Evolutionary conservation across 2,113 vertebrate species (phyloP).

Genomic region (Takifugu flavidus): DNA sequence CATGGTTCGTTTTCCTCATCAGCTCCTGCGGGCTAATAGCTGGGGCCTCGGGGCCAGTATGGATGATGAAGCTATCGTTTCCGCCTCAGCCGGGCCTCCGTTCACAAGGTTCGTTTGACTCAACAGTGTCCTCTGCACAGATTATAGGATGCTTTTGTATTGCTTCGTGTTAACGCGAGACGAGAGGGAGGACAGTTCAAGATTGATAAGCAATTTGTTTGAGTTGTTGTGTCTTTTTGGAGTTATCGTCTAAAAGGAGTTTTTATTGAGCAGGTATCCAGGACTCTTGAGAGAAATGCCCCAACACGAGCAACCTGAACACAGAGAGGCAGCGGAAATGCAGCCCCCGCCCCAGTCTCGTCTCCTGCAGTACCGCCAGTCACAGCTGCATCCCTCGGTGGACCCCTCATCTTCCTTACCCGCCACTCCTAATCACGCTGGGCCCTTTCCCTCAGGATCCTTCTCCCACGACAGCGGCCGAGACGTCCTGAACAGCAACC

Average conservation of each 20-base stretch:
- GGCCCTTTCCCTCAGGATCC: conserved; percentile 69
- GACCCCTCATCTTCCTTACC: conserved; percentile 79
- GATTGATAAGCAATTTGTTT: not conserved
- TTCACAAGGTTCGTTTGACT: conserved; percentile 80
- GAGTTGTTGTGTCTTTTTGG: not conserved
- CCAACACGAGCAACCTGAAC: conserved; percentile 83
- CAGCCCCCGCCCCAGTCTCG: conserved; percentile 95
- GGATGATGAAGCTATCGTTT: conserved; percentile 80
- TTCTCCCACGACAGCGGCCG: conserved; percentile 82
- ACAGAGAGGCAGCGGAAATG: conserved; percentile 86
- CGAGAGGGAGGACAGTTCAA: too few species aligned
- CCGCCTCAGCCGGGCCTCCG: conserved; percentile 73
- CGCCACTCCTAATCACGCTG: conserved; percentile 74
- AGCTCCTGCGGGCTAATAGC: conserved; percentile 83
- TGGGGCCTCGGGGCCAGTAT: conserved; percentile 86
- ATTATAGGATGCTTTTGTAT: too few species aligned
- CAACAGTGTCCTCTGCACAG: not conserved
- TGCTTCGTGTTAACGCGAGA: too few species aligned
- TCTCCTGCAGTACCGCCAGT: conserved; percentile 94
- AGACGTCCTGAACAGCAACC: conserved; percentile 76
- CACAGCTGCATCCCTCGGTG: conserved; percentile 83
- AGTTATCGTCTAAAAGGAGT: not conserved
- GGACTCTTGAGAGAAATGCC: conserved; percentile 91
- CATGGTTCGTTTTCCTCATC: conserved; percentile 83
- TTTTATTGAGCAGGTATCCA: conserved; percentile 80